phyloP scores from a whole-genome alignment of 2,888 invertebrate species.

The Epinotia bilunana region DNA sequence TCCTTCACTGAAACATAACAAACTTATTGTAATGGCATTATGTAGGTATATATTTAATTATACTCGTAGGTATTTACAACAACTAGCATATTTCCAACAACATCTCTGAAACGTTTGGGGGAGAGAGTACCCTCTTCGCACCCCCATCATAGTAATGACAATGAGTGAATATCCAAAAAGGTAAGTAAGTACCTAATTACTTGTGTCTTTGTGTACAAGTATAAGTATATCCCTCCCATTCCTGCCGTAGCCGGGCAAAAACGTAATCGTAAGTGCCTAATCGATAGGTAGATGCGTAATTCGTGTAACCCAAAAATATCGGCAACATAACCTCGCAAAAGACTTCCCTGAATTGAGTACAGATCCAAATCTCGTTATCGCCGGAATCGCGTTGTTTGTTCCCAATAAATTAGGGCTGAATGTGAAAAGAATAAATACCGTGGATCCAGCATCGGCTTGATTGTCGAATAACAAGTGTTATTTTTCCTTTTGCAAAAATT shows the following conservation, averaged over 20 bases:
- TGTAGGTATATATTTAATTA: too few species aligned
- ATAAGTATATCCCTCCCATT: too few species aligned
- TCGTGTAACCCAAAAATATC: constrained; percentile 7
- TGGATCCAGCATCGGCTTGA: constrained; percentile 49
- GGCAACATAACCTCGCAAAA: constrained; percentile 8
- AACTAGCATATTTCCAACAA: too few species aligned
- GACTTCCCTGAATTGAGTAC: constrained; percentile 24
- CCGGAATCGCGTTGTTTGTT: constrained; percentile 45
- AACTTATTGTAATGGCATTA: too few species aligned
- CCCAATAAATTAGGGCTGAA: constrained; percentile 49
- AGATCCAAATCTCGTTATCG: constrained; percentile 42
- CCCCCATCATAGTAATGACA: too few species aligned
- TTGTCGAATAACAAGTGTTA: constrained; percentile 55
- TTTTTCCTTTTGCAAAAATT: constrained; percentile 60
- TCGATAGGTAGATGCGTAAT: neutral
- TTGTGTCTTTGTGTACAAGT: too few species aligned
- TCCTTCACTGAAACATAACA: too few species aligned
- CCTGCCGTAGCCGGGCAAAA: neutral
- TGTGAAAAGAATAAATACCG: constrained; percentile 54
- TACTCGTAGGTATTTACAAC: too few species aligned
- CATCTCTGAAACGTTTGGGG: too few species aligned
- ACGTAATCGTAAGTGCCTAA: neutral
- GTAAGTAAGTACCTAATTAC: too few species aligned
- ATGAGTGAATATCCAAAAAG: too few species aligned
- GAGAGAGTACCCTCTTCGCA: too few species aligned